Conservation (phyloP, 2,797 vertebrate genomes). For the Hoplostethus mediterraneus region DNA sequence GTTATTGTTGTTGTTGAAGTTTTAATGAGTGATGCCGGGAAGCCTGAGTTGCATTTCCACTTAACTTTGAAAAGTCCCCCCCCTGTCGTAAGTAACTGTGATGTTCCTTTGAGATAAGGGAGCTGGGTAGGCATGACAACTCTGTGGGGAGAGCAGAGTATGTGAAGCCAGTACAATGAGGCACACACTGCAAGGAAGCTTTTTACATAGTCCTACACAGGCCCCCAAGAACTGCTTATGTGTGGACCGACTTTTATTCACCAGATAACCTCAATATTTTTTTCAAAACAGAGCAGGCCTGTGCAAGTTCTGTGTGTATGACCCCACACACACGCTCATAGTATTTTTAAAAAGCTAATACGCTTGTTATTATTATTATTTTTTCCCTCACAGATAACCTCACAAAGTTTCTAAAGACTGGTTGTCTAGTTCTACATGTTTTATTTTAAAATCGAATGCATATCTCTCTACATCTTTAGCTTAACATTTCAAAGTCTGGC, state of each 20-base stretch:
- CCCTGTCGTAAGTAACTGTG: conserved; percentile 77
- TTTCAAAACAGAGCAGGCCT: conserved; percentile 17
- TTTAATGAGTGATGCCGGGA: conserved; percentile 65
- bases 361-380: conserved; percentile 18
- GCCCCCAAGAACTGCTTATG: conserved; percentile 53
- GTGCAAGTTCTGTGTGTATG: conserved; percentile 20
- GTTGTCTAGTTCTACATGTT: background rate
- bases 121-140: conserved; percentile 86
- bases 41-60: conserved; percentile 70
- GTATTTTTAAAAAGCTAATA: conserved; percentile 25
- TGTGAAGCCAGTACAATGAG: conserved; percentile 83
- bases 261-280: conserved; percentile 68
- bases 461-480: background rate
- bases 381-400: background rate
- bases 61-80: conserved; percentile 66
- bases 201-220: conserved; percentile 79
- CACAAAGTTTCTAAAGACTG: conserved; percentile 4
- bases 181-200: conserved; percentile 81
- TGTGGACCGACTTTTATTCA: conserved; percentile 68
- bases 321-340: conserved; percentile 10
- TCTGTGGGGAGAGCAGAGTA: conserved; percentile 82
- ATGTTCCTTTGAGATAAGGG: conserved; percentile 86
- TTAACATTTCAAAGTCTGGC: background rate
- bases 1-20: conserved; percentile 43
- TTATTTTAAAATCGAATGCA: background rate